Percentiles rank a stretch among this genome's conserved stretches.
phyloP scores from a whole-genome alignment of 35 echinoderm and acorn worm genomes.

The Lytechinus variegatus region DNA sequence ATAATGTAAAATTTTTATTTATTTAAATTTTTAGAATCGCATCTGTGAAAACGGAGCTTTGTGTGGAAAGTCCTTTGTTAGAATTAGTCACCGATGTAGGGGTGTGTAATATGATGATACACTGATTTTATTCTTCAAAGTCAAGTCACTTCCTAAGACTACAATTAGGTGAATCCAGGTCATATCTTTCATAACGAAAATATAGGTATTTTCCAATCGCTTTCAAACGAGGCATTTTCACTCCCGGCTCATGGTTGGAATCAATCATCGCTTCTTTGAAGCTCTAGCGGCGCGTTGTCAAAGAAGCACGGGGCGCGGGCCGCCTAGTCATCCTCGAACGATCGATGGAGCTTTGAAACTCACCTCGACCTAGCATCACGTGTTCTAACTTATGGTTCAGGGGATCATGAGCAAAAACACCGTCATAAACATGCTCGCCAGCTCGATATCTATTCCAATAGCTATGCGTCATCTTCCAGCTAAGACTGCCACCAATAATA shows the following conservation, averaged over 20 bases:
- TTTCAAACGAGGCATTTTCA: not conserved
- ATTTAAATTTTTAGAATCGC: no score
- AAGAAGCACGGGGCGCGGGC: not conserved
- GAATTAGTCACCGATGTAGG: not conserved
- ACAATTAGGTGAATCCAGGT: not conserved
- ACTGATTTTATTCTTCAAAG: not conserved
- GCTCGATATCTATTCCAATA: not conserved
- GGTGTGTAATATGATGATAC: not conserved
- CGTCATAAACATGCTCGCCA: slow-evolving; percentile 1
- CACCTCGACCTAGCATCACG: not conserved
- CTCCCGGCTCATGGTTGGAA: not conserved
- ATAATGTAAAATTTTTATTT: no score
- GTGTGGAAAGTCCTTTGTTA: no score
- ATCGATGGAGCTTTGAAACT: not conserved
- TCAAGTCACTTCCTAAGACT: not conserved
- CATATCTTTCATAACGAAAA: not conserved
- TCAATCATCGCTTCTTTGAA: slow-evolving; percentile 3
- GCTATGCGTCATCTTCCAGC: not conserved
- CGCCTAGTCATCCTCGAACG: not conserved
- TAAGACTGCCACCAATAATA: not conserved
- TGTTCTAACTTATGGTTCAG: slow-evolving; percentile 3
- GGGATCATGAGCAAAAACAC: not conserved
- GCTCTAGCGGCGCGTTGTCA: slow-evolving; percentile 10
- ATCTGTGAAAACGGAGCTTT: no score
- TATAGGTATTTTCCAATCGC: not conserved